Evolutionary conservation across 92 coral and sea anemone species (phyloP), one percentile per base, ranked within the genome.

Genomic region (Actinostola sp.): DNA sequence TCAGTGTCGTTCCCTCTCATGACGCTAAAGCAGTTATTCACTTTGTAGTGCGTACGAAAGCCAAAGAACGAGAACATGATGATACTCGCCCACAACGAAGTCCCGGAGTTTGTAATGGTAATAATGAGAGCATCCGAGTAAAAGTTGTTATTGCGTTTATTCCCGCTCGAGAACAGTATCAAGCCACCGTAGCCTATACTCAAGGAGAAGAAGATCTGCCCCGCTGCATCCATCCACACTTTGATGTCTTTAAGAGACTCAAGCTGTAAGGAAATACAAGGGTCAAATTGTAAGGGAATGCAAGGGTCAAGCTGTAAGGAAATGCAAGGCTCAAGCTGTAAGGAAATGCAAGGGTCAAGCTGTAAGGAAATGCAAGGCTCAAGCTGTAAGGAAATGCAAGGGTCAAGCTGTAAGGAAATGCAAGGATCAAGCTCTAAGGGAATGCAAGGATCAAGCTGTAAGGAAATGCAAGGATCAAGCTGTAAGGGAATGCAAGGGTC

Each of bases 201-300:
- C 21, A 94, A 81, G 7, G 98, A 94, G 85, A 66, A 94, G 78
- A 94, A 89, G 24, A 94, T 91, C 60, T 94, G 98, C 20, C 95
- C 91, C 0, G 97, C 98, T 8, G 98, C 98, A 45, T 86, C 97
- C 88, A 94, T 81, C 98, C 98, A 94, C 0, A 94, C 97, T 25
- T 88, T 72, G 43, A 96, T 97, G 23, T 91, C 96, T 64, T 79
- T 82, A 17, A 94, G 78, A 17, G 63, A 82, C 25, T 91, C 97
- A 49, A 78, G 77, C 98, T 94, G 61, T 0, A 17, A 42, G 51
- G 8, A 67, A 39, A 46, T 20, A 73, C 20, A 57, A 21, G 31
- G 28, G 0, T 15, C 13, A 16, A 15, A 21, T 19, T 39, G 17
- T n/a, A n/a, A n/a, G n/a, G n/a, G n/a, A n/a, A n/a, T n/a, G n/a